These are phyloP conservation scores for Emys orbicularis DNA, from an alignment of 2,797 vertebrate genomes.

Conservation along the genomic window DNA sequence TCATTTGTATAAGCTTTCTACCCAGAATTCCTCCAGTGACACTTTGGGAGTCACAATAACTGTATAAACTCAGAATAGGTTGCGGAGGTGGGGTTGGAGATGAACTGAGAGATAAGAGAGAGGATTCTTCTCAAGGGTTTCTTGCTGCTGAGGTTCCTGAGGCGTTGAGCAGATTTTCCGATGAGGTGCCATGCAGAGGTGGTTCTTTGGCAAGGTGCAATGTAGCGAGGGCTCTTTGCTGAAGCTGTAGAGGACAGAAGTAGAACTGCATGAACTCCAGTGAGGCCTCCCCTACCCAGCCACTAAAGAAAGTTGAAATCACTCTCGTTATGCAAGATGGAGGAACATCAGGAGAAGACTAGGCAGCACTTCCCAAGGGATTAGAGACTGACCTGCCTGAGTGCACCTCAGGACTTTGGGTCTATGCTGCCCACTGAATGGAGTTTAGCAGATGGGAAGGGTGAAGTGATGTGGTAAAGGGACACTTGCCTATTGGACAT, in stretches of 20 bases:
- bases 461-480: background rate
- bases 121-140: background rate
- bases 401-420: background rate
- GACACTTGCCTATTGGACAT: background rate
- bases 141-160: background rate
- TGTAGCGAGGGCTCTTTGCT: background rate
- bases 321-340: background rate
- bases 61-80: too few species aligned
- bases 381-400: background rate
- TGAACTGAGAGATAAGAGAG: background rate
- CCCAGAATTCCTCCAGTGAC: background rate
- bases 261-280: background rate
- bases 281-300: background rate
- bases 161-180: background rate
- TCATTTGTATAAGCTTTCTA: slow-evolving; percentile 34
- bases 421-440: background rate
- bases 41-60: background rate
- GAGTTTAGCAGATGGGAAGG: background rate
- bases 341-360: background rate
- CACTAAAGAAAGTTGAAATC: background rate
- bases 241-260: background rate
- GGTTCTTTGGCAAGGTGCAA: accelerated
- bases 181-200: too few species aligned
- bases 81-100: background rate
- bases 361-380: background rate